phyloP scores from a whole-genome alignment of 2,113 vertebrate genomes.

The Anolis carolinensis region DNA sequence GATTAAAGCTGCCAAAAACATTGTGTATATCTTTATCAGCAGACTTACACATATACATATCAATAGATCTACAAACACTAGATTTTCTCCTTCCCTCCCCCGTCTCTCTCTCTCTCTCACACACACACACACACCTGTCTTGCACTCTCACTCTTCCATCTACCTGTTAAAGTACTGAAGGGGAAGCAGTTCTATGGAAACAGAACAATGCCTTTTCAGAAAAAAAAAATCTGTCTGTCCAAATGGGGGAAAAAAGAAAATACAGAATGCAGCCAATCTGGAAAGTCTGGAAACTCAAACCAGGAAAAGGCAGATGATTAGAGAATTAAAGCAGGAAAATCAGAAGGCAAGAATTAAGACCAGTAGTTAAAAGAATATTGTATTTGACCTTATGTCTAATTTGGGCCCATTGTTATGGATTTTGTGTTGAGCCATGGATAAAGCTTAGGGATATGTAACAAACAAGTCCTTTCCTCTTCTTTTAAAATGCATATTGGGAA shows the following conservation, averaged over 20 bases:
- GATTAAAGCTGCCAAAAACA: neutral
- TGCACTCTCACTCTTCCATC: neutral
- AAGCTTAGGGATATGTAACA: no score
- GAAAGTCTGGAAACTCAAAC: neutral
- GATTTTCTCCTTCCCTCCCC: neutral
- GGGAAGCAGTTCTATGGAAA: neutral
- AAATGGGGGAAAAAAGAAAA: neutral
- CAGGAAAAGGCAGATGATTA: neutral
- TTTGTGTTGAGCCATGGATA: no score
- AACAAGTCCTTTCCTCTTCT: no score
- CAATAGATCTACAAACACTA: neutral
- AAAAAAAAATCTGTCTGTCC: neutral
- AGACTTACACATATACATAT: neutral
- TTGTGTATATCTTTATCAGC: no score
- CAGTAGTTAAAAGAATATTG: neutral
- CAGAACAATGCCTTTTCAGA: no score
- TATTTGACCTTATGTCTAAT: no score
- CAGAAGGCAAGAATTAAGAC: neutral
- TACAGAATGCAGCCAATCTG: neutral
- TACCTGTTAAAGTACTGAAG: neutral
- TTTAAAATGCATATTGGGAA: no score
- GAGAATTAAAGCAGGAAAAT: no score
- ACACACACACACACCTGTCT: neutral
- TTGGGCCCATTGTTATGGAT: no score
- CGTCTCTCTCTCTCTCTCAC: no score